A percentile compares a stretch with the other conserved stretches of the same genome.
These are phyloP conservation scores for Sericinus montela DNA, from an alignment of 2,888 invertebrate genomes.

Conservation along the genomic window DNA sequence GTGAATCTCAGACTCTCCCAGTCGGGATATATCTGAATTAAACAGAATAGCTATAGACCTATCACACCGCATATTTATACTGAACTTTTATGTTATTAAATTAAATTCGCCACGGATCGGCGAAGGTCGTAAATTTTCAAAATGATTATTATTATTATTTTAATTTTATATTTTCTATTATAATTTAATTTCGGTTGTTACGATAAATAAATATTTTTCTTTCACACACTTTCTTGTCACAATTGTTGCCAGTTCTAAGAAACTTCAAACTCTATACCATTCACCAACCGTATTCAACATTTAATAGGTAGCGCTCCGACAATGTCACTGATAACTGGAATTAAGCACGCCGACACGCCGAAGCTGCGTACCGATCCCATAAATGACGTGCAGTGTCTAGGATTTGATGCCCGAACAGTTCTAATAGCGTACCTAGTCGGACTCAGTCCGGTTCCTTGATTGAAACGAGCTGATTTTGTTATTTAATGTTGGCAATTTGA, in stretches of 20 bases:
- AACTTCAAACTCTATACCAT: conserved; percentile 28
- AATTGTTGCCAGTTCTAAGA: conserved; percentile 11
- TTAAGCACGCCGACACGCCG: conserved; percentile 30
- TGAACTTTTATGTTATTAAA: no score
- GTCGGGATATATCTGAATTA: no score
- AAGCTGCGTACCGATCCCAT: not conserved
- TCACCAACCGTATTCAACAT: conserved; percentile 49
- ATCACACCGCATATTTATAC: no score
- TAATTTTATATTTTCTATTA: no score
- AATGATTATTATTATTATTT: no score
- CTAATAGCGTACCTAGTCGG: not conserved
- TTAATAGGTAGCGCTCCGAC: conserved; percentile 59
- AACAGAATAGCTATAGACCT: no score
- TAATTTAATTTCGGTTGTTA: no score
- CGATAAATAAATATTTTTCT: no score
- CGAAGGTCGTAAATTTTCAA: no score
- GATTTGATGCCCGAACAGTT: not conserved
- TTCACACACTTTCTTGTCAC: no score
- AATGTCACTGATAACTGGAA: conserved; percentile 53
- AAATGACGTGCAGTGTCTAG: not conserved
- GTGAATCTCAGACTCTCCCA: no score
- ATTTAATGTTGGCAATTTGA: not conserved
- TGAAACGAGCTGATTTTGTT: not conserved
- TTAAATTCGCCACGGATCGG: conserved; percentile 41
- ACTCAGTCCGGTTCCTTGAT: not conserved